Base-by-base conservation (phyloP, 2,113 vertebrate species). In the Silurus glanis region DNA sequence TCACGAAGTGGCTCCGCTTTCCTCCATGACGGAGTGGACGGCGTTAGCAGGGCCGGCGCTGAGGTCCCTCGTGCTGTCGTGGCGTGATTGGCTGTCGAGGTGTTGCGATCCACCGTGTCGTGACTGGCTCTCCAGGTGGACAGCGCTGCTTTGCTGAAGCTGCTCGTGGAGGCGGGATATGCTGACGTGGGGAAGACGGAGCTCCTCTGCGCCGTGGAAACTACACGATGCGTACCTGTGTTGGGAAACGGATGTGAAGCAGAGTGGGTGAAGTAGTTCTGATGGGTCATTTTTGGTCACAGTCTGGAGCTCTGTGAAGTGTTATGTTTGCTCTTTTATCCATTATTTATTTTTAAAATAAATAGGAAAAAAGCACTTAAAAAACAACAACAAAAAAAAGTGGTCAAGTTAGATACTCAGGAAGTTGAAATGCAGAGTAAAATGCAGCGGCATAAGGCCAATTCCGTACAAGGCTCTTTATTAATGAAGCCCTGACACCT, bases 21-120 rank as follows among this genome's bases (percentile, higher is more conserved):
- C 97, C 84, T 99, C 97, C 45, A 96, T 93, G 21, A 98, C 96
- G 0, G 95, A 93, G 92, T 96, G 97, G 91, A 98, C 97, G 90
- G 97, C 97, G 88, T 97, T 98, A 16, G 97, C 96, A 0, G 97
- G 97, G 0, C 94, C 95, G 23, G 84, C 93, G 92, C 94, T 97
- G 83, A 99, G 96, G 87, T 99, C 98, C 83, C 97, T 89, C 91
- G 90, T 17, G 92, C 98, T 99, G 94, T 96, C 90, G 89, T 97
- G 97, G 0, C 95, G 94, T 0, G 98, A 99, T 75, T 97, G 97
- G 75, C 95, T 96, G 1, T 97, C 98, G 0, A 99, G 96, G 1
- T 95, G 94, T 25, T 97, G 97, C 0, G 96, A 95, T 87, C 97
- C 98, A 88, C 96, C 96, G 83, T 98, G 97, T 8, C 95, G 75